A percentile compares a stretch with the other conserved stretches of the same genome.
Conservation (phyloP, 1,140 invertebrate species). For the Sycophila sp. region DNA sequence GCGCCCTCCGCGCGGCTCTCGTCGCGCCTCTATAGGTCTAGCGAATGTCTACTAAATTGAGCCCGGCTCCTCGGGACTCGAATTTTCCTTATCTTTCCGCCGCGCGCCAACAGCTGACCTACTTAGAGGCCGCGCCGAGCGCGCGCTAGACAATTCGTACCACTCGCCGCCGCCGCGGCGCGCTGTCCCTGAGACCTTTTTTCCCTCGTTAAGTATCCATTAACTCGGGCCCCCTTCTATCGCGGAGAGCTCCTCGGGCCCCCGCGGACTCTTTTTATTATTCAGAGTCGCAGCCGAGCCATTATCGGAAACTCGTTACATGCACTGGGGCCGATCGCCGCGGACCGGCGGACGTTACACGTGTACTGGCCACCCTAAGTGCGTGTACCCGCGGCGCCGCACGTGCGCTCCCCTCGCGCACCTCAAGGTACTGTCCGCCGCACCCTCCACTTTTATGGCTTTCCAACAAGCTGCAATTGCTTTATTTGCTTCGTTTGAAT, state of each 20-base stretch:
- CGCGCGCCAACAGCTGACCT: too few species aligned
- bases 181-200: neutral
- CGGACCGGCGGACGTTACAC: slow-evolving; percentile 53
- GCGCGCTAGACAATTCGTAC: slow-evolving; percentile 30
- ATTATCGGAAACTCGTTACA: slow-evolving; percentile 68
- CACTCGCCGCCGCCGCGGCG: slow-evolving; percentile 3
- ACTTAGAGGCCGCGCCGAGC: neutral
- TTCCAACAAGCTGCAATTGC: too few species aligned
- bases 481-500: too few species aligned
- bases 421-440: too few species aligned
- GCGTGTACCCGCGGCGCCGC: too few species aligned
- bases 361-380: too few species aligned
- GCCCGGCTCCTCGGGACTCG: slow-evolving; percentile 23
- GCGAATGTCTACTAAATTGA: slow-evolving; percentile 39
- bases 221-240: slow-evolving; percentile 26
- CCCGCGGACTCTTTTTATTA: slow-evolving; percentile 6
- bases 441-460: too few species aligned
- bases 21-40: slow-evolving; percentile 22
- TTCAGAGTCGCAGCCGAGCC: slow-evolving; percentile 55
- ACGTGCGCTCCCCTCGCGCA: too few species aligned
- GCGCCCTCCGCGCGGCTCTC: neutral
- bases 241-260: neutral
- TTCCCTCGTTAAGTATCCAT: slow-evolving; percentile 30
- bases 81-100: slow-evolving; percentile 37
- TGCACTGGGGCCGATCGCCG: slow-evolving; percentile 52